phyloP scores from a whole-genome alignment of 2,888 invertebrate genomes.

The Salpingus planirostris region DNA sequence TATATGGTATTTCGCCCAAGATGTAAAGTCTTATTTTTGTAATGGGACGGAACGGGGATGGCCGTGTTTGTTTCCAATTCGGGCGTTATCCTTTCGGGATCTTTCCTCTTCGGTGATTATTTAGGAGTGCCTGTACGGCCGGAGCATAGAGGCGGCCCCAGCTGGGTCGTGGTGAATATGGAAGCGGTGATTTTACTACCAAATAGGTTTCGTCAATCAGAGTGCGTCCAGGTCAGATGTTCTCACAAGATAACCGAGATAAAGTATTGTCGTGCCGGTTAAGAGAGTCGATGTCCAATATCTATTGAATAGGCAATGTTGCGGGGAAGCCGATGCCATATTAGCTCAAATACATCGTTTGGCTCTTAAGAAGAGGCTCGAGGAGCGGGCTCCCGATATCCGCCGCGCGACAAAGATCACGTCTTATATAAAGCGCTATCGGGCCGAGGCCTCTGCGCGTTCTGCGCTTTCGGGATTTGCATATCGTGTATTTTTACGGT shows the following conservation, averaged over 20 bases:
- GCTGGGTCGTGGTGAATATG: conserved; percentile 15
- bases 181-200: conserved; percentile 15
- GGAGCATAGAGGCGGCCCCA: not conserved
- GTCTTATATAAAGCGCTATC: too few relatives aligned
- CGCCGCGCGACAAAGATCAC: conserved; percentile 17
- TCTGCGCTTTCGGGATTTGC: conserved; percentile 21
- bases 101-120: conserved; percentile 1
- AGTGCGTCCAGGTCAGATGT: conserved; percentile 12
- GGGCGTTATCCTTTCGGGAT: too few relatives aligned
- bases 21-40: too few relatives aligned
- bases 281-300: conserved; percentile 5
- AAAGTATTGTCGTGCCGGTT: conserved; percentile 12
- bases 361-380: conserved; percentile 19
- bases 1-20: too few relatives aligned
- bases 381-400: conserved; percentile 6
- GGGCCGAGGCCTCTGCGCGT: conserved; percentile 19
- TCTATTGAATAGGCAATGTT: conserved; percentile 20
- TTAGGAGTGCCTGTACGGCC: conserved; percentile 1
- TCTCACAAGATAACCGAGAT: conserved; percentile 15
- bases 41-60: too few relatives aligned
- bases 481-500: conserved; percentile 9
- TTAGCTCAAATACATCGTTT: conserved; percentile 28
- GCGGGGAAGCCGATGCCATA: conserved; percentile 22
- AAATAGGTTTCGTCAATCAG: conserved; percentile 16
- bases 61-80: too few relatives aligned